Conservation (phyloP, 2,888 invertebrate genomes). For the Blastobasis adustella region DNA sequence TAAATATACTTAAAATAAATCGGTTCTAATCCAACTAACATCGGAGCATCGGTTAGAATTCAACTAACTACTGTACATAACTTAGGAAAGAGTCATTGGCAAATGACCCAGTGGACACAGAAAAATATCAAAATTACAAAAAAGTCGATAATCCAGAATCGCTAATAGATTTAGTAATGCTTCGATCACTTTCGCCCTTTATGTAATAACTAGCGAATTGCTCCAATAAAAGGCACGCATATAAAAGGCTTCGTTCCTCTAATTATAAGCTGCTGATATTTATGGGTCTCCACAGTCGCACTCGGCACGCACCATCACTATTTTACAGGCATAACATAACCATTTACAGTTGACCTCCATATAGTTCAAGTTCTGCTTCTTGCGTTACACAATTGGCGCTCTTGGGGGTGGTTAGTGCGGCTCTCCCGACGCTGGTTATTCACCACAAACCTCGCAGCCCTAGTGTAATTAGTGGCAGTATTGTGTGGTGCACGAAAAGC, state of each 20-base stretch:
- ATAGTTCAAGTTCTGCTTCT: slow-evolving; percentile 3
- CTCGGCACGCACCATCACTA: slow-evolving; percentile 24
- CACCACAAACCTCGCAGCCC: slow-evolving; percentile 7
- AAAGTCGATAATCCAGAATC: too few species aligned
- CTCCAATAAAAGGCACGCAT: slow-evolving; percentile 15
- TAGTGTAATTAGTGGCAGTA: slow-evolving; percentile 21
- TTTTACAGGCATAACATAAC: slow-evolving; percentile 25
- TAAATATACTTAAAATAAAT: too few species aligned
- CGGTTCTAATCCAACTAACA: too few species aligned
- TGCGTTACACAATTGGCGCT: neutral
- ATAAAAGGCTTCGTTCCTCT: slow-evolving; percentile 20
- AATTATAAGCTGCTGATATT: slow-evolving; percentile 32
- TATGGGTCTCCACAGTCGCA: slow-evolving; percentile 23
- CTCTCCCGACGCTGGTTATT: slow-evolving; percentile 14
- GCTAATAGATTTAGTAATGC: too few species aligned
- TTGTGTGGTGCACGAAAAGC: slow-evolving; percentile 20
- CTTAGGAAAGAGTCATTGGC: too few species aligned
- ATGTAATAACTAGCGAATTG: too few species aligned
- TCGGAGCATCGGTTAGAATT: too few species aligned
- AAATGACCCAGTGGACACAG: too few species aligned
- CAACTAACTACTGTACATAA: too few species aligned
- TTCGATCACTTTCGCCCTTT: too few species aligned
- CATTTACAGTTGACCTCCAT: slow-evolving; percentile 22
- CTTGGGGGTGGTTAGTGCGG: slow-evolving; percentile 1
- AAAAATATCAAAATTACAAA: too few species aligned